Evolutionary conservation across 2,797 vertebrate species (phyloP), one percentile per base, ranked within the genome.

Genomic region (Chrosomus eos): DNA sequence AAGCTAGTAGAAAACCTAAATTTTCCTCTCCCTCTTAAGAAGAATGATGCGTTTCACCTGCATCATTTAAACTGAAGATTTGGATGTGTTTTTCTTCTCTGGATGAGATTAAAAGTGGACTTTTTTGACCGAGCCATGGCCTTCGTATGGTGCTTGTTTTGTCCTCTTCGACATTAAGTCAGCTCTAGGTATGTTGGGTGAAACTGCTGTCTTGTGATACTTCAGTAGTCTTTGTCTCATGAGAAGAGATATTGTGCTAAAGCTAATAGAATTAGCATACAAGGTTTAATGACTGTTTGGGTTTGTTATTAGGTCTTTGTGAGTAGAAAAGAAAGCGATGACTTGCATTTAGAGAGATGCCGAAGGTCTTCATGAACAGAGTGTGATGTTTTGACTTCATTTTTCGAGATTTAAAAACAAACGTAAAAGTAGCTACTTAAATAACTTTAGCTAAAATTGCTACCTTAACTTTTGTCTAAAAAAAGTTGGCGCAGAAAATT

Each of bases 21-120:
- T 88, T 86, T 87, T 70, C 88, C 88, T 86, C 85, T 87, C 74
- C 76, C 81, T 89, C 79, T 82, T 91, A 90, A 92, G 90, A 92
- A 88, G 91, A 93, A 91, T 93, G 86, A 72, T 87, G 86, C 89
- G 76, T 82, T 84, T 90, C 90, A 85, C 90, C 90, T 95, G 92
- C 93, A 92, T 83, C 89, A 73, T 85, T 89, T 82, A 76, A 71
- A 80, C 88, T 74, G 87, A 80, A 85, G 84, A 88, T 86, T 83
- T 80, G 80, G 86, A 90, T 36, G 83, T 82, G 81, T 26, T 79
- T 79, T 89, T 80, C 84, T 84, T 75, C 80, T 90, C 79, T 86
- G 87, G 77, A 87, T 62, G 81, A 80, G 66, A 85, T 80, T 79
- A 86, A 80, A 85, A 79, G 81, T 80, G 33, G 71, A 86, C 55